A percentile compares a stretch with the other conserved stretches of the same genome.
These are phyloP conservation scores for Campoletis raptor DNA, from an alignment of 2,888 invertebrate genomes.

Conservation along the genomic window DNA sequence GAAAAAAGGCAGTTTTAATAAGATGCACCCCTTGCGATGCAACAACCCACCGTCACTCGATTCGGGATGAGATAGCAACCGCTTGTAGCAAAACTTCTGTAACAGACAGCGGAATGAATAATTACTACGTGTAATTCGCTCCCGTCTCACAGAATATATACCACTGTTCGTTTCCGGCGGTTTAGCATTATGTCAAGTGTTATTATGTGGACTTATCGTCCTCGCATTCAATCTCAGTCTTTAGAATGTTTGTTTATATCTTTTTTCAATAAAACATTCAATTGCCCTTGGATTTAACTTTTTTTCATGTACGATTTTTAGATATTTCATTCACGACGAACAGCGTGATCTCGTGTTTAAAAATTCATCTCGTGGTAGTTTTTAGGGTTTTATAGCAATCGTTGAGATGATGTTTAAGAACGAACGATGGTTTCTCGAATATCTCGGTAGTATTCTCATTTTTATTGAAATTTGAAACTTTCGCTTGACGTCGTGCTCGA, in stretches of 20 bases:
- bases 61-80: constrained; percentile 71
- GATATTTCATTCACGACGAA: not conserved
- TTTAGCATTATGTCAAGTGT: constrained; percentile 39
- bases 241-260: not conserved
- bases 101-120: constrained; percentile 78
- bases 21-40: constrained; percentile 78
- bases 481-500: no score
- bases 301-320: not conserved
- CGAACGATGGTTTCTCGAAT: no score
- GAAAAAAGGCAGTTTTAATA: constrained; percentile 74
- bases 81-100: constrained; percentile 64
- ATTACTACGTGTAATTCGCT: constrained; percentile 72
- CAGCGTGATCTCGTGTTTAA: not conserved
- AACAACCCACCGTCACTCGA: constrained; percentile 55
- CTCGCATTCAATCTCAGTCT: constrained; percentile 1
- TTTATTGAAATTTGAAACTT: no score
- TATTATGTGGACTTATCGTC: constrained; percentile 30
- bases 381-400: not conserved
- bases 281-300: not conserved
- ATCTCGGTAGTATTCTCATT: no score
- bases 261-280: constrained; percentile 21
- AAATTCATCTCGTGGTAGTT: not conserved
- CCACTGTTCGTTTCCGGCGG: constrained; percentile 22
- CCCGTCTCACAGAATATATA: constrained; percentile 27
- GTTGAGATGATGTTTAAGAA: no score